These are phyloP conservation scores for Cataglyphis cursor DNA, from an alignment of 2,888 invertebrate genomes.

Conservation along the genomic window DNA sequence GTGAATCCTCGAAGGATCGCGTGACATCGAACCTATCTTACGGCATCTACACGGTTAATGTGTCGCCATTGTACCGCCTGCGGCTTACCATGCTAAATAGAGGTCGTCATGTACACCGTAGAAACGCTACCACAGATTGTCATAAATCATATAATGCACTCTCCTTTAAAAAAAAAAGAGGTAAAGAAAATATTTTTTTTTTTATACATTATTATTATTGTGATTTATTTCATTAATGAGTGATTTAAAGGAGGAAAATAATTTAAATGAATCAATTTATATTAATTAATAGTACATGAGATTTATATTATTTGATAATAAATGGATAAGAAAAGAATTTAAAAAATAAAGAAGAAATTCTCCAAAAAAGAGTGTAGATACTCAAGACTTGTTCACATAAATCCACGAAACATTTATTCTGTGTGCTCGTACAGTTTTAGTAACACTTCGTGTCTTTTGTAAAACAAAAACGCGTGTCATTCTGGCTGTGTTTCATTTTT, in stretches of 20 bases:
- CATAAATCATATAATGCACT: slow-evolving; percentile 12
- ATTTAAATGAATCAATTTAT: background rate
- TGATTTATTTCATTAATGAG: slow-evolving; percentile 1
- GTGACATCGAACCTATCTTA: slow-evolving; percentile 39
- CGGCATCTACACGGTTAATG: slow-evolving; percentile 24
- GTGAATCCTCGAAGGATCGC: slow-evolving; percentile 30
- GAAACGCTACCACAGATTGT: background rate
- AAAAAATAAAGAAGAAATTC: background rate
- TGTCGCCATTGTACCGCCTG: slow-evolving; percentile 30
- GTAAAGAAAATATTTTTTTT: background rate
- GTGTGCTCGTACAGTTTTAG: background rate
- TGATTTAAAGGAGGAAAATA: background rate
- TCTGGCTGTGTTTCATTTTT: background rate
- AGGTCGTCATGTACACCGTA: slow-evolving; percentile 13
- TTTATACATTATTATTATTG: background rate
- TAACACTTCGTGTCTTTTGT: background rate
- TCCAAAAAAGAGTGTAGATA: background rate
- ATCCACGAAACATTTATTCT: background rate
- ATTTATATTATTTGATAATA: background rate
- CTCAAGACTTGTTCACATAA: background rate
- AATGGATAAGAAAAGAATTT: background rate
- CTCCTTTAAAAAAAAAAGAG: background rate
- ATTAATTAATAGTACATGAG: background rate
- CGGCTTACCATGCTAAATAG: slow-evolving; percentile 17
- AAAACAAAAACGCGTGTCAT: background rate